phyloP scores from a whole-genome alignment of 2,888 invertebrate species.

The Cybosia mesomella region DNA sequence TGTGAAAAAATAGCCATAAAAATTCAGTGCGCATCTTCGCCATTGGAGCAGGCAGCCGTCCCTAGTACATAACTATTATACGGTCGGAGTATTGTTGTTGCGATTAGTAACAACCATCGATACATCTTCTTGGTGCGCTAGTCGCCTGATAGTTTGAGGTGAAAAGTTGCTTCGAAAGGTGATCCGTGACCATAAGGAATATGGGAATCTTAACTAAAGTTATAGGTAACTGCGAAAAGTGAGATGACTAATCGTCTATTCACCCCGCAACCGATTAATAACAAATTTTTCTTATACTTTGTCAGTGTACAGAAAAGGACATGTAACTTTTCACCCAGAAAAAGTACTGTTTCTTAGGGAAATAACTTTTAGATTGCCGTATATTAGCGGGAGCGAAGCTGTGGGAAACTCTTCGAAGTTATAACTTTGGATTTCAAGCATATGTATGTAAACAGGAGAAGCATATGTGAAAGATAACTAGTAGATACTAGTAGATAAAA shows the following conservation, averaged over 20 bases:
- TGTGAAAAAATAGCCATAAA: conserved; percentile 1
- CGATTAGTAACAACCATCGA: conserved; percentile 10
- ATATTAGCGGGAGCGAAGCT: not conserved
- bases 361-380: not conserved
- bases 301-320: too few relatives aligned
- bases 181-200: not conserved
- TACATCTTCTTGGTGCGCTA: conserved; percentile 26
- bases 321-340: not conserved
- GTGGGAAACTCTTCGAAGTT: too few relatives aligned
- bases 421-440: not conserved
- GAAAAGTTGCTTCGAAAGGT: conserved; percentile 10
- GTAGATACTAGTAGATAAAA: not conserved
- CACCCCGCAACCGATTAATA: too few relatives aligned
- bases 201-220: too few relatives aligned
- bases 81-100: conserved; percentile 6
- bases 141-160: conserved; percentile 32
- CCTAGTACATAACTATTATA: not conserved
- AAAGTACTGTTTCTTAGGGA: not conserved
- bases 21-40: conserved; percentile 6
- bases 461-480: not conserved
- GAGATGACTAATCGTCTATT: too few relatives aligned
- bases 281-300: too few relatives aligned
- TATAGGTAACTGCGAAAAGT: too few relatives aligned
- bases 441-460: not conserved
- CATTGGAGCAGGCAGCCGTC: not conserved